phyloP scores from a whole-genome alignment of 2,113 vertebrate species.

The Desmodus rotundus region DNA sequence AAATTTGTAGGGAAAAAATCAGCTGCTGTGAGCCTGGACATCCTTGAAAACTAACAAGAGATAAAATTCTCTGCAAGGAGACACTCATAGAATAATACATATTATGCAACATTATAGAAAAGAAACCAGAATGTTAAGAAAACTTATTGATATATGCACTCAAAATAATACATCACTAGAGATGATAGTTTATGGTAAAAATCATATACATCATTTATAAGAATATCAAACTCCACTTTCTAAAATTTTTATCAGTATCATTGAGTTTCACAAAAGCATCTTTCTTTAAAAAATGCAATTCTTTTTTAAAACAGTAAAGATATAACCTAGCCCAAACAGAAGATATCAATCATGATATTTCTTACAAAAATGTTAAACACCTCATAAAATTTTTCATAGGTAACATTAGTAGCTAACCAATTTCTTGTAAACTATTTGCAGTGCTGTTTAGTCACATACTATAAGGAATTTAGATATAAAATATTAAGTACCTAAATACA shows the following conservation, averaged over 20 bases:
- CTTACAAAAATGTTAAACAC: not conserved
- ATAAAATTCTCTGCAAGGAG: not conserved
- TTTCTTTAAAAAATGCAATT: not conserved
- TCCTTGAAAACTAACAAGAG: slow-evolving; percentile 42
- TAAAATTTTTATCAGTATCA: not conserved
- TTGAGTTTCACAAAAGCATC: not conserved
- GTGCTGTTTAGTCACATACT: not conserved
- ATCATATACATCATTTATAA: not conserved
- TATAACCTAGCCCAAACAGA: not conserved
- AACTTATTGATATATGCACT: not conserved
- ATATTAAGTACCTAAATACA: not conserved
- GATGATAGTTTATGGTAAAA: not conserved
- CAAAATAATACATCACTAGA: not conserved
- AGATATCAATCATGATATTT: not conserved
- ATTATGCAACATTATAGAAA: not conserved
- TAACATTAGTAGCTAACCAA: not conserved
- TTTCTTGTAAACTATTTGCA: not conserved
- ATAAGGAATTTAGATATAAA: not conserved
- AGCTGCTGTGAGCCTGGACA: slow-evolving; percentile 32
- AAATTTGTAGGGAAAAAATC: slow-evolving; percentile 56
- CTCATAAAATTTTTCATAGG: not conserved
- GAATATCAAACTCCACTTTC: not conserved
- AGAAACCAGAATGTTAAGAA: not conserved
- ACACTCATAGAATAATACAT: not conserved
- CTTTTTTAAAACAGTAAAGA: not conserved